These are phyloP conservation scores for Ariopsis seemanni DNA, from an alignment of 2,113 vertebrate genomes.

Conservation along the genomic window DNA sequence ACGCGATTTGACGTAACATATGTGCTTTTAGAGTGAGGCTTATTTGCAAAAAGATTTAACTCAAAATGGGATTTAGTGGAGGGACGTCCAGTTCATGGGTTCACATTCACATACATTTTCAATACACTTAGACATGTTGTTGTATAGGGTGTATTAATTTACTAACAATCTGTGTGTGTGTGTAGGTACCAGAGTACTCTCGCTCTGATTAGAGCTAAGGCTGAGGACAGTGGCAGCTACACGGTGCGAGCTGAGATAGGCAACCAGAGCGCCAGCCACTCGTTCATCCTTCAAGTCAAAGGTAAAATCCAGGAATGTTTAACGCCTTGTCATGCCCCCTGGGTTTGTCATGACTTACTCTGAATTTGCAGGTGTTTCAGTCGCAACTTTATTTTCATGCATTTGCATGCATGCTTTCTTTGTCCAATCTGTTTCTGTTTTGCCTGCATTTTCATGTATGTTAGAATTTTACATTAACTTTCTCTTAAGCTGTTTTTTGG, in stretches of 20 bases:
- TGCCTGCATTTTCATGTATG: conserved; percentile 20
- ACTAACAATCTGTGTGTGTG: not conserved
- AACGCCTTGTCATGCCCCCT: not conserved
- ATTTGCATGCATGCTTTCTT: conserved; percentile 38
- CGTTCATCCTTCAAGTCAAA: conserved; percentile 87
- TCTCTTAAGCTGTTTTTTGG: conserved; percentile 1
- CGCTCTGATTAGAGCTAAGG: conserved; percentile 91
- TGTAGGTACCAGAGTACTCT: conserved; percentile 84
- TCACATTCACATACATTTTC: not conserved
- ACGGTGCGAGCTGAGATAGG: conserved; percentile 85
- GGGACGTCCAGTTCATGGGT: not conserved
- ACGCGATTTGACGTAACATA: not conserved
- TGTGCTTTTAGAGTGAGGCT: not conserved
- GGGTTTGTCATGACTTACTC: not conserved
- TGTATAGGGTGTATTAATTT: not conserved
- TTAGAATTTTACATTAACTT: conserved; percentile 8
- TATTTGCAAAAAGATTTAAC: conserved; percentile 8
- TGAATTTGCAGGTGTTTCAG: conserved; percentile 1
- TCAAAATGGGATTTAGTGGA: not conserved
- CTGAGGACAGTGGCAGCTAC: conserved; percentile 93
- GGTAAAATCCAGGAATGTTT: conserved; percentile 71
- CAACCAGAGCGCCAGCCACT: conserved; percentile 77
- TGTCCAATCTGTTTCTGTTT: conserved; percentile 5
- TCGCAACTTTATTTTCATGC: conserved; percentile 21
- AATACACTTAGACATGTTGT: not conserved